These are phyloP conservation scores for Meles meles DNA, from an alignment of 2,113 vertebrate genomes.

Conservation along the genomic window DNA sequence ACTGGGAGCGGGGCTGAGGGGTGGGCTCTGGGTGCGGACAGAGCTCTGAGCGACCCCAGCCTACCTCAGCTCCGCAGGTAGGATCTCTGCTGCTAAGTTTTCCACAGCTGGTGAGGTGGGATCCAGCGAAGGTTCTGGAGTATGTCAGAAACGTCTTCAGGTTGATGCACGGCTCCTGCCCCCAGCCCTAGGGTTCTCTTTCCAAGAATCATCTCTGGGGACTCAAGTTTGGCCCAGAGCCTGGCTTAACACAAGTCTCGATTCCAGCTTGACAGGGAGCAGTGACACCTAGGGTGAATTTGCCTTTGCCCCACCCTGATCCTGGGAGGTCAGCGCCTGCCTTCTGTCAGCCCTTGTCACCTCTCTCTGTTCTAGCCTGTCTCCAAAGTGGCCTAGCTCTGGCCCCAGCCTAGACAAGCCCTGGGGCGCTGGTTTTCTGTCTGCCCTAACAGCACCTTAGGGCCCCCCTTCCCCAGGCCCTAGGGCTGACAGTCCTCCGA, in stretches of 20 bases:
- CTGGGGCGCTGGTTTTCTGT: background rate
- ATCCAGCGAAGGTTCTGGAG: slow-evolving; percentile 81
- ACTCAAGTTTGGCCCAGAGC: background rate
- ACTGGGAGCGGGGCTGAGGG: background rate
- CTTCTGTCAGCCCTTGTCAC: background rate
- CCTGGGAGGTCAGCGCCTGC: background rate
- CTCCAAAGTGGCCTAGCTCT: background rate
- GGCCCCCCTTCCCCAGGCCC: rapidly evolving
- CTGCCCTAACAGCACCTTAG: background rate
- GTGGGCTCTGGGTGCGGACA: background rate
- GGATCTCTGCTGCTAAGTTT: slow-evolving; percentile 91
- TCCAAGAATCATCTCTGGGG: background rate
- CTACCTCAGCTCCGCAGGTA: slow-evolving; percentile 92
- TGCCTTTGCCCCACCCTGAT: background rate
- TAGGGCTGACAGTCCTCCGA: background rate
- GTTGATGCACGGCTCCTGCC: background rate
- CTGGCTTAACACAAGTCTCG: background rate
- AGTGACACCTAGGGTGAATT: background rate
- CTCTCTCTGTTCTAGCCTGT: background rate
- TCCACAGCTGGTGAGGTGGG: slow-evolving; percentile 76
- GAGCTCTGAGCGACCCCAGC: background rate
- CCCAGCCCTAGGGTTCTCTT: background rate
- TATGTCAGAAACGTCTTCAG: background rate
- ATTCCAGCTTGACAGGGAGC: background rate
- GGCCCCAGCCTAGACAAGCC: background rate